Evolutionary conservation across 1,140 invertebrate genomes (phyloP).

Genomic region (Zeugodacus cucurbitae): DNA sequence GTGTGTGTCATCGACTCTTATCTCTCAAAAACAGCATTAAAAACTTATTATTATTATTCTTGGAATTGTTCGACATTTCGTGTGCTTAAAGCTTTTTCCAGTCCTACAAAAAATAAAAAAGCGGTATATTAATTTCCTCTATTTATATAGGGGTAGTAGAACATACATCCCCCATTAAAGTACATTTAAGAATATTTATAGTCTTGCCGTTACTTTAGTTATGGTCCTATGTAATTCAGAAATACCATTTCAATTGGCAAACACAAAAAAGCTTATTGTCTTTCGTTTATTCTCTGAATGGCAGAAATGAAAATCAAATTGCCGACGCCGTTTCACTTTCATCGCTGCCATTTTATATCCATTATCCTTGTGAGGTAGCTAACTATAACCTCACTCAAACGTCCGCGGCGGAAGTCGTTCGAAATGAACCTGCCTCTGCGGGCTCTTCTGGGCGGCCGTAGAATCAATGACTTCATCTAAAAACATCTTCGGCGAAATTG

Average conservation of each 20-base stretch:
- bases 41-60: no score
- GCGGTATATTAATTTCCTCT: no score
- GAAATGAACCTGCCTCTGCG: background rate
- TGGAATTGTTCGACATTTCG: no score
- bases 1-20: no score
- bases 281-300: background rate
- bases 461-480: conserved; percentile 6
- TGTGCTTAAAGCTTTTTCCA: no score
- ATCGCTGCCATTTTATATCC: background rate
- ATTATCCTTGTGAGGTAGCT: background rate
- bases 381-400: background rate
- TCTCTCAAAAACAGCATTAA: no score
- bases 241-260: background rate
- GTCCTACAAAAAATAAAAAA: no score
- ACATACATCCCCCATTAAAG: no score
- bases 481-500: conserved; percentile 6
- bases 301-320: background rate
- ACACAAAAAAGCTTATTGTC: background rate
- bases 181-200: background rate
- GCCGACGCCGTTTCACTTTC: background rate
- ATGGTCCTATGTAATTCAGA: background rate
- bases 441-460: background rate
- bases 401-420: background rate
- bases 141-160: no score
- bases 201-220: background rate